These are phyloP conservation scores for Colostygia pectinataria DNA, from an alignment of 2,888 invertebrate species.

Conservation along the genomic window DNA sequence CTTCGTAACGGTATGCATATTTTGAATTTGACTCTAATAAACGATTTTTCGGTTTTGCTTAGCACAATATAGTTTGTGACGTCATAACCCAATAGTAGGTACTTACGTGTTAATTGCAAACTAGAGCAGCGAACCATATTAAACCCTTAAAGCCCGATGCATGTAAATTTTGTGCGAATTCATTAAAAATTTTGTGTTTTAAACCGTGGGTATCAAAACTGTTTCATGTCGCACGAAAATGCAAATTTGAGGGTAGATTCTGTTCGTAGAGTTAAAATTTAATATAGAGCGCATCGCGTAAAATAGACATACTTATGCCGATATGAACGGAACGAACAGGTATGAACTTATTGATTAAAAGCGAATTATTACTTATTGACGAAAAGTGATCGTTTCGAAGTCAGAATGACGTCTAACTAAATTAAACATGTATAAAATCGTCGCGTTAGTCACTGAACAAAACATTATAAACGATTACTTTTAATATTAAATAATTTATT, in stretches of 20 bases:
- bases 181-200: conserved; percentile 70
- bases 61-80: conserved; percentile 12
- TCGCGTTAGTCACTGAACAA: no score
- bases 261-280: conserved; percentile 20
- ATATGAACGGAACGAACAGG: no score
- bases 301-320: no score
- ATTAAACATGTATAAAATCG: no score
- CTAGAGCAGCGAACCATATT: conserved; percentile 36
- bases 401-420: no score
- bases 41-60: background rate
- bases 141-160: conserved; percentile 38
- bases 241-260: conserved; percentile 53
- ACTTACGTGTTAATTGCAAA: conserved; percentile 49
- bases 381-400: no score
- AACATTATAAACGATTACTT: no score
- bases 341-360: no score
- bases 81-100: conserved; percentile 13
- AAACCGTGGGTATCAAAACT: conserved; percentile 55
- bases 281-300: background rate
- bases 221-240: conserved; percentile 78
- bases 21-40: background rate
- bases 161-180: conserved; percentile 67
- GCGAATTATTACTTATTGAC: no score
- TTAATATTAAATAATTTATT: no score
- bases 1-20: no score